Base-by-base conservation (phyloP, 2,797 vertebrate species). In the Bradypodion pumilum region DNA sequence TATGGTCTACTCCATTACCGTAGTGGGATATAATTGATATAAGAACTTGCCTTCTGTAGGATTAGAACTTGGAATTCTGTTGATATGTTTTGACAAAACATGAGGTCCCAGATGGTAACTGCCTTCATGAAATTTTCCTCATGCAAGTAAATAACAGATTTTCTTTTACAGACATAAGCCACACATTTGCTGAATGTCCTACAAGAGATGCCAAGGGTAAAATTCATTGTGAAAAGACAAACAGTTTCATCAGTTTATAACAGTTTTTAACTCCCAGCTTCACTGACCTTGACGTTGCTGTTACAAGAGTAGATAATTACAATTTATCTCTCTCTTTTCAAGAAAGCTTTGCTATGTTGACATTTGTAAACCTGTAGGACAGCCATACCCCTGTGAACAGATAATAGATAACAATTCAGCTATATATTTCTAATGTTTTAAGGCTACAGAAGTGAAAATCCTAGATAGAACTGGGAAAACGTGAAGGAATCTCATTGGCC, bases 251-350 rank as follows among this genome's bases (percentile, higher is more conserved):
- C 74, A 66, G 69, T 80, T 85, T 85, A 85, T 85, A 16, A 6
- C 40, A 81, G 52, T 81, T 83, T 81, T 76, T 85, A 56, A 79
- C 65, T 85, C 46, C 79, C 73, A 76, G 78, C 65, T 85, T 52
- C 74, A 42, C 37, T 85, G 79, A 81, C 73, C 79, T 85, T 85
- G 79, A 81, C 44, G 49, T 40, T 25, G 25, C 40, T 85, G 73
- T 81, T 77, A 63, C 25, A 73, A 70, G 42, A 85, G 63, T 46
- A 81, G 79, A 81, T 81, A 81, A 85, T 85, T 85, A 77, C 79
- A 85, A 85, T 85, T 81, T 81, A 85, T 85, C 84, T 81, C 52
- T 81, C 79, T 65, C 35, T 66, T 65, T 85, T 85, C 79, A 81
- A 85, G 73, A 76, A 81, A 81, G 56, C 81, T 82, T 85, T 73